Evolutionary conservation across 2,888 invertebrate genomes (phyloP), one percentile per base, ranked within the genome.

Genomic region (Liodrosophila aerea): DNA sequence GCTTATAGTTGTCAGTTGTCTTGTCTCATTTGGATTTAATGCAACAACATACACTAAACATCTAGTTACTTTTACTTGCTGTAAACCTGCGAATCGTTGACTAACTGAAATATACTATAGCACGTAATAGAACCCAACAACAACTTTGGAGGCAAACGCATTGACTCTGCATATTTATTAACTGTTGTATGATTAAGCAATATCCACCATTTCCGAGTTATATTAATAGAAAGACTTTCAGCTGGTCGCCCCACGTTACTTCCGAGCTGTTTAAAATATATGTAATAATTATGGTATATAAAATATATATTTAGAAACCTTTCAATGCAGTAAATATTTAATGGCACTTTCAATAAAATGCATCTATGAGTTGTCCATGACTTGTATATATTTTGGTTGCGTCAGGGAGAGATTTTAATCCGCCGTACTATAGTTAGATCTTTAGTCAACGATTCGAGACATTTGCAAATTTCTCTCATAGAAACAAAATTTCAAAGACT

Each of bases 21-120:
- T 45, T 83, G 73, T 77, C 81, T 76, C 81, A 77, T 58, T 63
- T 61, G 56, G 74, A 64, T 70, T 65, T 60, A 61, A 31, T 51
- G 45, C 50, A 46, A 27, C 33, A 44, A 40, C 33, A 54, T 37
- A 41, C 51, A 62, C 31, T 15, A 29, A 22, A 45, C 37, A 36
- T 39, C n/a, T n/a, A 39, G 8, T 64, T 56, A 64, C n/a, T 69
- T 60, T 61, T 43, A 37, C 31, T 49, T 52, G 27, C 53, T 50
- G 52, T 15, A 36, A 57, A 40, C 27, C 43, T 39, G 43, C 40
- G 54, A 56, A 63, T 75, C 71, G 72, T 72, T 72, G 74, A 29
- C 67, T 54, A 49, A 54, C 46, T 22, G 37, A 36, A 68, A 53
- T 40, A 59, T 27, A 47, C 31, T 36, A 44, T 44, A 45, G n/a